phyloP scores from a whole-genome alignment of 2,797 vertebrate genomes.

The Gambusia yucatana region DNA sequence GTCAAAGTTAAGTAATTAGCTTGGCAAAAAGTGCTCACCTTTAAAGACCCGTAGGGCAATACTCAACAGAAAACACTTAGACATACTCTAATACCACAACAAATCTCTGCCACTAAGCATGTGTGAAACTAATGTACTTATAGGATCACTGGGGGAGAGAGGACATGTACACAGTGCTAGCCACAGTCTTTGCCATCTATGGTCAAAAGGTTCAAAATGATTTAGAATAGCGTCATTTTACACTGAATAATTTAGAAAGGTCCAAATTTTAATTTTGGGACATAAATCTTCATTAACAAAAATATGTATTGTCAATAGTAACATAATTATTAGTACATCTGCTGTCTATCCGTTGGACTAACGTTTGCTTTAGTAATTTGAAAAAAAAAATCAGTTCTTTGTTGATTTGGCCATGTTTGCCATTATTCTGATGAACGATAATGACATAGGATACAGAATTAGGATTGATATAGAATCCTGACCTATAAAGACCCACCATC shows the following conservation, averaged over 20 bases:
- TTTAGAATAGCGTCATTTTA: background rate
- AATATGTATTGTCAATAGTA: background rate
- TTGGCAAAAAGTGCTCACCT: constrained; percentile 47
- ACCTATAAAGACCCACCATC: no score
- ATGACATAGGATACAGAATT: no score
- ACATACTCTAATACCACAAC: constrained; percentile 14
- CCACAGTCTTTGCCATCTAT: background rate
- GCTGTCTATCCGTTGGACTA: background rate
- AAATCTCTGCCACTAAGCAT: constrained; percentile 34
- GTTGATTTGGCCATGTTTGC: background rate
- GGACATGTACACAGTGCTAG: background rate
- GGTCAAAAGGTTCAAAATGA: no score
- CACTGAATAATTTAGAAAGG: background rate
- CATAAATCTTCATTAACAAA: background rate
- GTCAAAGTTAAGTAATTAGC: constrained; percentile 67
- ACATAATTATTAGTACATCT: background rate
- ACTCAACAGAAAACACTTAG: constrained; percentile 30
- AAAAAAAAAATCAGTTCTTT: background rate
- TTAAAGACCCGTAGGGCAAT: constrained; percentile 9
- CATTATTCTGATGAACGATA: no score
- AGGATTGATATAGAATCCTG: no score
- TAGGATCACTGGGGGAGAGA: constrained; percentile 3
- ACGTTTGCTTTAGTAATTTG: no score
- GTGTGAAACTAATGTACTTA: constrained; percentile 36
- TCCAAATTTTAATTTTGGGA: background rate